These are phyloP conservation scores for Ibidorhyncha struthersii DNA, from an alignment of 2,113 vertebrate species.

Conservation along the genomic window DNA sequence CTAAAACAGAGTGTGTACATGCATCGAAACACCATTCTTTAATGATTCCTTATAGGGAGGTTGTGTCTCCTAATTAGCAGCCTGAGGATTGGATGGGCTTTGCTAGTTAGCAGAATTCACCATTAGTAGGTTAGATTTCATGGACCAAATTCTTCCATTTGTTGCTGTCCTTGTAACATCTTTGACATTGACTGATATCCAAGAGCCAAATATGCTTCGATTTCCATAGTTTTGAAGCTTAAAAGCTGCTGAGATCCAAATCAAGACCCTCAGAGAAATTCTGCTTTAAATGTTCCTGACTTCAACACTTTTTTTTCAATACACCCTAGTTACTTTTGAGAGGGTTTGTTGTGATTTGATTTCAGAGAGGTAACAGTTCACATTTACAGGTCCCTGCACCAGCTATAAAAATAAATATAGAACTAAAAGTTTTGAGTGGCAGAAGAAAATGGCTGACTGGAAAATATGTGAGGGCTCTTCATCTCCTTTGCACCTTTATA, in stretches of 20 bases:
- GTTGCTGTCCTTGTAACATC: not conserved
- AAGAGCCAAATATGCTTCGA: not conserved
- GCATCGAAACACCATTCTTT: not conserved
- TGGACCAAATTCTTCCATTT: not conserved
- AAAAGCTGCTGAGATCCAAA: not conserved
- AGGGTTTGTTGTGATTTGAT: not conserved
- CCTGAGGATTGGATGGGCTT: not conserved
- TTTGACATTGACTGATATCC: not conserved
- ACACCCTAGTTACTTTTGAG: not conserved
- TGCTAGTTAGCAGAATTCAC: not conserved
- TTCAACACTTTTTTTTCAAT: not conserved
- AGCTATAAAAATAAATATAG: not conserved
- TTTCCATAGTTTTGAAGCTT: not conserved
- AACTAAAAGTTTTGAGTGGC: not conserved
- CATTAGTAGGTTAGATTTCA: not conserved
- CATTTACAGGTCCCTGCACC: not conserved
- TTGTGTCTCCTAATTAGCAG: not conserved
- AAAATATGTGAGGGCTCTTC: not conserved
- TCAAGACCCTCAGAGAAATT: not conserved
- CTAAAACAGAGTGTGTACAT: not conserved
- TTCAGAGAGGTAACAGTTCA: not conserved
- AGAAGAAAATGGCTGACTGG: not conserved
- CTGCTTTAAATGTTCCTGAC: not conserved
- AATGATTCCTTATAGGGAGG: not conserved
- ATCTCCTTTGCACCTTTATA: not conserved